phyloP scores from a whole-genome alignment of 2,797 vertebrate species.

The Rachycentron canadum region DNA sequence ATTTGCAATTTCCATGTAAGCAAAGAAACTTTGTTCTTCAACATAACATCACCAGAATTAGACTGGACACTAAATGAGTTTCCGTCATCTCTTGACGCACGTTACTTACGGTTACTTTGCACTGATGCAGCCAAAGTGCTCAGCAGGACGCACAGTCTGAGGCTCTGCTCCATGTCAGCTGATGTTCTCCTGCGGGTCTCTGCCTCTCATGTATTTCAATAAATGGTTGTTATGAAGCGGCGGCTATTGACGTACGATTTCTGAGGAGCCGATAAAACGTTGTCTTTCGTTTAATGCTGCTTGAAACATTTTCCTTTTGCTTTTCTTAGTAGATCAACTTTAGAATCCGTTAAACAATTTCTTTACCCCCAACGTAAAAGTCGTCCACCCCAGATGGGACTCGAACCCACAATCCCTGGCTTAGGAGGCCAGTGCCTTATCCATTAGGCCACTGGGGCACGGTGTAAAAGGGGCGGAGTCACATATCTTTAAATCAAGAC shows the following conservation, averaged over 20 bases:
- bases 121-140: conserved; percentile 44
- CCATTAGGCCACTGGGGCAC: conserved; percentile 23
- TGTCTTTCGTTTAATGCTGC: not conserved
- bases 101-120: conserved; percentile 74
- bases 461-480: fast-evolving
- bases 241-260: not conserved
- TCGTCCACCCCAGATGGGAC: conserved; percentile 1
- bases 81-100: not conserved
- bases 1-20: not conserved
- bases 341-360: fast-evolving
- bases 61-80: not conserved
- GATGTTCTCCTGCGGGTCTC: not conserved
- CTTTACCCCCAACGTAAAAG: not conserved
- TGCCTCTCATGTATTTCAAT: not conserved
- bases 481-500: fast-evolving
- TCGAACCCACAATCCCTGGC: conserved; percentile 75
- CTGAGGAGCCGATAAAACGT: fast-evolving
- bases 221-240: not conserved
- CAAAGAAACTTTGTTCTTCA: not conserved
- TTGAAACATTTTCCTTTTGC: not conserved
- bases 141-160: conserved; percentile 54
- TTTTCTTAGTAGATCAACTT: not conserved
- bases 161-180: conserved; percentile 48
- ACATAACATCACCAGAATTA: not conserved
- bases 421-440: conserved; percentile 75